These are phyloP conservation scores for Bemisia tabaci DNA, from an alignment of 1,140 invertebrate species.

Conservation along the genomic window DNA sequence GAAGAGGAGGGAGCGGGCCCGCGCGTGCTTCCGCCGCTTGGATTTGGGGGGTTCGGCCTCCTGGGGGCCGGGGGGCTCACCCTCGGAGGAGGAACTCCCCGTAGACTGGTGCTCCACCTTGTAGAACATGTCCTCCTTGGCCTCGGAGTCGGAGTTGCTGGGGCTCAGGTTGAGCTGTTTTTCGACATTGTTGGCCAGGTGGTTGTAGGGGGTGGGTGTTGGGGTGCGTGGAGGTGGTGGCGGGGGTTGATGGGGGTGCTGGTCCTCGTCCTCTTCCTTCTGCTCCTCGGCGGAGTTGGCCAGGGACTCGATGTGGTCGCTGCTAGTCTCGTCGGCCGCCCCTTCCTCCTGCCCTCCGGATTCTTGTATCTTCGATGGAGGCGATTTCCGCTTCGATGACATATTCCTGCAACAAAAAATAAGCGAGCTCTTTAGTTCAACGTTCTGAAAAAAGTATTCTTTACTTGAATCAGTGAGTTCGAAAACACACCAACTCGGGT, in stretches of 20 bases:
- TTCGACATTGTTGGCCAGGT: background rate
- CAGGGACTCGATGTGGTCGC: no score
- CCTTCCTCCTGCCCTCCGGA: conserved; percentile 28
- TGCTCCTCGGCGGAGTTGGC: background rate
- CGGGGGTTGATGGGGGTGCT: background rate
- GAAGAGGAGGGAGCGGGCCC: background rate
- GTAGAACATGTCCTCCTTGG: background rate
- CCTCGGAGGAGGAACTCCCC: background rate
- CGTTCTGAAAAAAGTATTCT: no score
- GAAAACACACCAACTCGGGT: no score
- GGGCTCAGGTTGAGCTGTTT: background rate
- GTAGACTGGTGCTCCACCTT: background rate
- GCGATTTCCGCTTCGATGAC: conserved; percentile 86
- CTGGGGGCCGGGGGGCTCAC: background rate
- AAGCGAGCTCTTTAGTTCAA: no score
- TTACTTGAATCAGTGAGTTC: no score
- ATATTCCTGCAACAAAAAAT: conserved; percentile 57
- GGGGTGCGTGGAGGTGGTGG: no score
- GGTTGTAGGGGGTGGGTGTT: background rate
- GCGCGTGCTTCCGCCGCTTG: background rate
- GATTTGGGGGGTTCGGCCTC: background rate
- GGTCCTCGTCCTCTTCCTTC: background rate
- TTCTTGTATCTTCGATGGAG: conserved; percentile 76
- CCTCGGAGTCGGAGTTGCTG: background rate
- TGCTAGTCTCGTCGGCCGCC: background rate